Evolutionary conservation across 2,113 vertebrate genomes (phyloP).

Genomic region (Macaca mulatta): DNA sequence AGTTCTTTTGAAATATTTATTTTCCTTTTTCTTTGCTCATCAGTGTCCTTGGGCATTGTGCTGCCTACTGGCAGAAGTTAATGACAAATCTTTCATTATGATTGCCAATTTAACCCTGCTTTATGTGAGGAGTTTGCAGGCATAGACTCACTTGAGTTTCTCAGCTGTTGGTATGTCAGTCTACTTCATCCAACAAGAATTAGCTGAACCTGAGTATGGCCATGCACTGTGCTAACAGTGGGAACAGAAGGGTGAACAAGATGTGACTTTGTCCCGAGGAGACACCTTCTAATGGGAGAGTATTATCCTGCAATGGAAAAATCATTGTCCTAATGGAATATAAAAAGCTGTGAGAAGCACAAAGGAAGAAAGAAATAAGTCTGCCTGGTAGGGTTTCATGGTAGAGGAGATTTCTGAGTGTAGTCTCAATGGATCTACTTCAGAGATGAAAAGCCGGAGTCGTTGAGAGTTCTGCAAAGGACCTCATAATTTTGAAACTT

Average conservation of each 20-base stretch:
- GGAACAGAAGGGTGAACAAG: background rate
- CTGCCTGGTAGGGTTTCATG: background rate
- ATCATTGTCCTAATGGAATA: background rate
- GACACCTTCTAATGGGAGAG: background rate
- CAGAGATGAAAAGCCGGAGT: constrained; percentile 30
- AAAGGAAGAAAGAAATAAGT: background rate
- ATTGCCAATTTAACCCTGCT: background rate
- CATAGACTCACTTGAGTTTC: background rate
- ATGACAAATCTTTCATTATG: background rate
- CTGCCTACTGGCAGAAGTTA: background rate
- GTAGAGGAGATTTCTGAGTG: background rate
- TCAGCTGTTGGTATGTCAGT: background rate
- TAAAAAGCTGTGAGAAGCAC: background rate
- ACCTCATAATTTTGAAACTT: constrained; percentile 34
- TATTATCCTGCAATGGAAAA: background rate
- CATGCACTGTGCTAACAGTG: background rate
- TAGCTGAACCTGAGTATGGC: background rate
- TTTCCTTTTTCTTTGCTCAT: background rate
- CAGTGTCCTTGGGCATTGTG: background rate
- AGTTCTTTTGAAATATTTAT: background rate
- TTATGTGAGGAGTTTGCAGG: background rate
- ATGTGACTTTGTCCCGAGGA: background rate
- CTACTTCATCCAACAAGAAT: background rate
- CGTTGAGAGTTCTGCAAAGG: background rate
- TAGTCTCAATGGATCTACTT: background rate